Evolutionary conservation across 2,113 vertebrate genomes (phyloP).

Genomic region (Pandion haliaetus): DNA sequence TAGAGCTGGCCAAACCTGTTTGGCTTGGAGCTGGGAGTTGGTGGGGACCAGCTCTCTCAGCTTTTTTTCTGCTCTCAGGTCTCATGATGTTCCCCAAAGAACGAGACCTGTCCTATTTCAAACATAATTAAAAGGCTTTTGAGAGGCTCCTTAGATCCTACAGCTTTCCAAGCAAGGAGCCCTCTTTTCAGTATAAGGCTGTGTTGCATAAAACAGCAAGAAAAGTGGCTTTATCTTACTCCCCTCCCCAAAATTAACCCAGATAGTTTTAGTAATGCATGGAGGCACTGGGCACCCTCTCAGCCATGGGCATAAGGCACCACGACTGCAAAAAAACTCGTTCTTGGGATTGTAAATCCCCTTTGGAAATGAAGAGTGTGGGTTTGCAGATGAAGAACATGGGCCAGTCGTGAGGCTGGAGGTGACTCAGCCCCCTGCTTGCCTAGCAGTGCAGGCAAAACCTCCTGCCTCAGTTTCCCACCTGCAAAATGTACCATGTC

Average conservation of each 20-base stretch:
- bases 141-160: neutral
- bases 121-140: neutral
- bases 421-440: neutral
- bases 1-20: constrained; percentile 66
- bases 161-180: neutral
- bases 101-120: neutral
- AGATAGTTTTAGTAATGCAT: neutral
- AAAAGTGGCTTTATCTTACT: neutral
- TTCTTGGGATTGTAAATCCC: neutral
- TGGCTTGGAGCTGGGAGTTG: constrained; percentile 33
- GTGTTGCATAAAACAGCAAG: neutral
- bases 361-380: neutral
- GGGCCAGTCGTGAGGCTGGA: neutral
- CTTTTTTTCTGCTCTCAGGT: constrained; percentile 29
- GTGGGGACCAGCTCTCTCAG: constrained; percentile 47
- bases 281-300: neutral
- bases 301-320: fast-evolving
- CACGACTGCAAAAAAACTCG: fast-evolving
- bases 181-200: neutral
- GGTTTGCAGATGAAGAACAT: neutral
- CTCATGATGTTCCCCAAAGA: constrained; percentile 34
- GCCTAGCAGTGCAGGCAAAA: neutral
- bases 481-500: fast-evolving
- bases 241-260: neutral
- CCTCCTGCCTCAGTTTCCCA: neutral